These are phyloP conservation scores for Blera fallax DNA, from an alignment of 2,888 invertebrate genomes.

Conservation along the genomic window DNA sequence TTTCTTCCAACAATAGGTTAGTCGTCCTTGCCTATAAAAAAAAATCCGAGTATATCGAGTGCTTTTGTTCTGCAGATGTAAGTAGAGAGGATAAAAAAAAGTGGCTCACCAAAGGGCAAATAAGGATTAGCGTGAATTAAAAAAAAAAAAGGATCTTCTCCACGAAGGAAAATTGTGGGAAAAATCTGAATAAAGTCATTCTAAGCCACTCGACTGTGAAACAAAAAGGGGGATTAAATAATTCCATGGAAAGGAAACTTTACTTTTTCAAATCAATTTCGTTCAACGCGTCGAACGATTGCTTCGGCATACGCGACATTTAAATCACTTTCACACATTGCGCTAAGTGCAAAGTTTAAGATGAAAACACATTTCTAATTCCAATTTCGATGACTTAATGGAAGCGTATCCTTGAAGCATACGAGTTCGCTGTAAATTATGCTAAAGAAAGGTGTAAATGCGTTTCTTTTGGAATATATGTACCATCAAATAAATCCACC, in stretches of 20 bases:
- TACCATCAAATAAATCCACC: background rate
- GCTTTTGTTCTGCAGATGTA: conserved; percentile 35
- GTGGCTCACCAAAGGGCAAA: conserved; percentile 56
- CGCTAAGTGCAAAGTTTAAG: conserved; percentile 64
- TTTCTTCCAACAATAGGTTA: conserved; percentile 4
- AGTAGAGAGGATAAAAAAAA: conserved; percentile 43
- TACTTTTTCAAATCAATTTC: conserved; percentile 53
- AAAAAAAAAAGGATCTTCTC: conserved; percentile 4
- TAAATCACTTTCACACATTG: conserved; percentile 46
- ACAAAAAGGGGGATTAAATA: conserved; percentile 20
- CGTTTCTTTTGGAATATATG: conserved; percentile 24
- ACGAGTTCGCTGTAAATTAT: conserved; percentile 51
- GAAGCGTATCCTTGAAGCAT: conserved; percentile 45
- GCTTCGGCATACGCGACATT: conserved; percentile 51
- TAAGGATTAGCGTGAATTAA: conserved; percentile 65
- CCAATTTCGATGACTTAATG: conserved; percentile 66
- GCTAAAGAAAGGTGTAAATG: conserved; percentile 44
- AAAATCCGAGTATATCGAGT: conserved; percentile 11
- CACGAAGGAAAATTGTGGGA: conserved; percentile 32
- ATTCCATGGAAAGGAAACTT: conserved; percentile 4
- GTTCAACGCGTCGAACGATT: conserved; percentile 47
- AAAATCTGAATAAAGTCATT: conserved; percentile 62
- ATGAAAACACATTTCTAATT: conserved; percentile 49
- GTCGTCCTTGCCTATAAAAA: background rate
- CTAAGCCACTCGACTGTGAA: conserved; percentile 45